phyloP scores from a whole-genome alignment of 2,113 vertebrate genomes.

The Ciconia maguari region DNA sequence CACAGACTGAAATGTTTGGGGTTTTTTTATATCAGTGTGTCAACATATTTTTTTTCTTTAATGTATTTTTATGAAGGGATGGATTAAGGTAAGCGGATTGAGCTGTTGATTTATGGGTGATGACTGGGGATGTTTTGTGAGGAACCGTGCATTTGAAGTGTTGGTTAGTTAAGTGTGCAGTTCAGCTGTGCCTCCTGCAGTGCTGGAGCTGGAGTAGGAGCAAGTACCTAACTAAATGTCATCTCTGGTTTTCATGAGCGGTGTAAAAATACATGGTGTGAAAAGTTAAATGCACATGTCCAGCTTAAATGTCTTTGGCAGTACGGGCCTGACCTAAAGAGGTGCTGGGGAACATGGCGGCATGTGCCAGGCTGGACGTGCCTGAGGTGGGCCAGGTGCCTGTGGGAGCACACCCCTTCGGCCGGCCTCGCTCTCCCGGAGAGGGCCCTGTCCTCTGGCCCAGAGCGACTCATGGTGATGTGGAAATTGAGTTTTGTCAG shows the following conservation, averaged over 20 bases:
- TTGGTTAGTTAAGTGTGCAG: not conserved
- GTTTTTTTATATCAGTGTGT: not conserved
- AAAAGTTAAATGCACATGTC: not conserved
- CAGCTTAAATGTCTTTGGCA: not conserved
- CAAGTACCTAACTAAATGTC: not conserved
- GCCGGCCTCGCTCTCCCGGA: rapidly evolving
- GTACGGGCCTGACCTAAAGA: not conserved
- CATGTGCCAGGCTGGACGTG: not conserved
- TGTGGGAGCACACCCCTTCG: not conserved
- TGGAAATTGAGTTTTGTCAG: not conserved
- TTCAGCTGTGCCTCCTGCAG: not conserved
- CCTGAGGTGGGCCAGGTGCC: no score
- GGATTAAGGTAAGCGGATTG: not conserved
- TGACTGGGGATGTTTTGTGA: not conserved
- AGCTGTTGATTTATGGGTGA: not conserved
- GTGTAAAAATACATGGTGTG: not conserved
- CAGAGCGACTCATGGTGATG: not conserved
- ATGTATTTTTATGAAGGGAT: not conserved
- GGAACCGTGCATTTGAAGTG: not conserved
- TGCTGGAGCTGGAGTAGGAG: not conserved
- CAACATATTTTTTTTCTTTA: not conserved
- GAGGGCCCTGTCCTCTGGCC: not conserved
- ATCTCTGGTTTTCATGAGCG: not conserved
- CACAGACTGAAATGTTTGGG: not conserved
- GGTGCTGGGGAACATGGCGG: rapidly evolving